Evolutionary conservation across 2,888 invertebrate species (phyloP).

Genomic region (Hirtodrosophila alboralis): DNA sequence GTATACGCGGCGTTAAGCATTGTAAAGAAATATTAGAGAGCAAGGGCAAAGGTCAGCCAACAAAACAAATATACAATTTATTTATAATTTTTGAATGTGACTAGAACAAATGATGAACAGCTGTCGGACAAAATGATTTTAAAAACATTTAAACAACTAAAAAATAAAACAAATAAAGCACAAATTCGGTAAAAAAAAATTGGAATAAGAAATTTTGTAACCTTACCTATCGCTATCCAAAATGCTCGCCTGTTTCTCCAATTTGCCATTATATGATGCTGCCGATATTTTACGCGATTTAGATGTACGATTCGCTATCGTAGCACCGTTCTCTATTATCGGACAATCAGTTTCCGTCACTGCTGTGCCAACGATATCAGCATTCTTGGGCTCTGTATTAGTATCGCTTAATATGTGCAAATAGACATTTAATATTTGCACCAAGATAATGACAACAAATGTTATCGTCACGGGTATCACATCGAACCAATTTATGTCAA

Average conservation of each 20-base stretch:
- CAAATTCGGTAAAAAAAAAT: slow-evolving; percentile 3
- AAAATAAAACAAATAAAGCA: slow-evolving; percentile 12
- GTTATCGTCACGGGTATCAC: slow-evolving; percentile 67
- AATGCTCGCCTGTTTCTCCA: slow-evolving; percentile 75
- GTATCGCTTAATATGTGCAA: slow-evolving; percentile 57
- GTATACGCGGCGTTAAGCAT: slow-evolving; percentile 19
- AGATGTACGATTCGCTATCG: slow-evolving; percentile 6
- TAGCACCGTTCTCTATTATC: not conserved
- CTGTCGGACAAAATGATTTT: slow-evolving; percentile 28
- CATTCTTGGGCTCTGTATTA: slow-evolving; percentile 15
- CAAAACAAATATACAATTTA: slow-evolving; percentile 1
- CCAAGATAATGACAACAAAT: slow-evolving; percentile 56
- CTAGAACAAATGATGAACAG: slow-evolving; percentile 33
- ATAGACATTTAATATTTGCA: slow-evolving; percentile 72
- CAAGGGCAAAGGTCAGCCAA: slow-evolving; percentile 4
- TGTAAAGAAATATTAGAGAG: slow-evolving; percentile 3
- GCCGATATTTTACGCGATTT: slow-evolving; percentile 22
- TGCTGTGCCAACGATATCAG: slow-evolving; percentile 31
- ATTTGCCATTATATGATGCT: slow-evolving; percentile 50
- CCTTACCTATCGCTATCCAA: slow-evolving; percentile 77
- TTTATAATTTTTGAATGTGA: slow-evolving; percentile 13
- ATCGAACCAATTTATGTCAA: slow-evolving; percentile 79
- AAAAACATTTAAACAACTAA: slow-evolving; percentile 1
- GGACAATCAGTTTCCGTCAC: slow-evolving; percentile 23
- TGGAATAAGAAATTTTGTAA: slow-evolving; percentile 2